Evolutionary conservation across 2,797 vertebrate genomes (phyloP), one percentile per base, ranked within the genome.

Genomic region (Malurus leucopterus): DNA sequence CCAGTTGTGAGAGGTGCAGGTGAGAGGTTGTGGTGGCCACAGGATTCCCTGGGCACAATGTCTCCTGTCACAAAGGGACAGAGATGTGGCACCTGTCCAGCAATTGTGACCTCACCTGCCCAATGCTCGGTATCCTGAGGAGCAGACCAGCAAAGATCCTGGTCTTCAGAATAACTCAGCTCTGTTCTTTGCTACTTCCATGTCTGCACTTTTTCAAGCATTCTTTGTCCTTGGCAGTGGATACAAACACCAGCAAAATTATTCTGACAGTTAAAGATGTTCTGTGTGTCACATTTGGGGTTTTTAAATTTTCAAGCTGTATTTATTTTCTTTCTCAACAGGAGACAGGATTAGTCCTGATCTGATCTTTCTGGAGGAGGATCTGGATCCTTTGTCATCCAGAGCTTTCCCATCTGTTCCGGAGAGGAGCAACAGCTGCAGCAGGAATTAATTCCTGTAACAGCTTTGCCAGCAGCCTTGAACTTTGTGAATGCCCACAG

Each of bases 241-340:
- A 70, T 64, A 38, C 26, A 53, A 63, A 34, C 13, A 29, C 12
- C 44, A 47, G 11, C 11, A n/a, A 51, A 40, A 73, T 20, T 7
- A 44, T 32, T 21, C 11, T 57, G 50, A 51, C 44, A 21, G 57
- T 34, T 29, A 34, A 51, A 58, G 19, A 44, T 84, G 22, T 53
- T 41, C 34, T 51, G 44, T 53, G 27, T 50, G 50, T 41, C 0
- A 0, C 8, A 17, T 41, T 63, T n/a, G 7, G 5, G 16, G 0
- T 20, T 72, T 68, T 84, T 51, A 15, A 32, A 71, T 50, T 68
- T 43, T 51, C 18, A 30, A 57, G 40, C 40, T 51, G 21, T 26
- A 29, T 36, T 23, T 57, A 23, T 50, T 55, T 68, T 41, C 20
- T 63, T 74, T 80, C n/a, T 54, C 38, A 29, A 8, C 38, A 36